Conservation (phyloP, 1,140 invertebrate species). For the Apis florea region DNA sequence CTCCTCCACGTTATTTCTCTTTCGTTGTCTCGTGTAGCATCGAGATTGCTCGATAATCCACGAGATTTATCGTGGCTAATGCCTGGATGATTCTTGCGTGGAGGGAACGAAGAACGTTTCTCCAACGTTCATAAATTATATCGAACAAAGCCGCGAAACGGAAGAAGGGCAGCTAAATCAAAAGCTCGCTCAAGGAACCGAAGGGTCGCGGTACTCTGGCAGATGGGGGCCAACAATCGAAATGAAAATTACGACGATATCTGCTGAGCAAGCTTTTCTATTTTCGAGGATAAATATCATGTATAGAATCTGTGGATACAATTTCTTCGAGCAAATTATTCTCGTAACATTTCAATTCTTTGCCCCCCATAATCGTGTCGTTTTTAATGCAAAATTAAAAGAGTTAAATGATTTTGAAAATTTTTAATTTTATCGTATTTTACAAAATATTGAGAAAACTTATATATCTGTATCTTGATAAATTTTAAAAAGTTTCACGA, state of each 20-base stretch:
- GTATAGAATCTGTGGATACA: not conserved
- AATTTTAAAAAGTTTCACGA: too few relatives aligned
- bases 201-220: not conserved
- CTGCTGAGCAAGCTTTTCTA: not conserved
- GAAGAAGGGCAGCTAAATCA: slow-evolving; percentile 39
- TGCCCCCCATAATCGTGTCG: too few relatives aligned
- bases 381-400: too few relatives aligned
- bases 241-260: slow-evolving; percentile 19
- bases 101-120: not conserved
- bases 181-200: slow-evolving; percentile 21
- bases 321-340: not conserved
- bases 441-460: too few relatives aligned
- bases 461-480: too few relatives aligned
- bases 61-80: slow-evolving; percentile 34
- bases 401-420: too few relatives aligned
- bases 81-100: slow-evolving; percentile 21
- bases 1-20: not conserved
- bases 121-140: slow-evolving; percentile 25
- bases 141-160: slow-evolving; percentile 26
- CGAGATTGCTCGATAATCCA: not conserved
- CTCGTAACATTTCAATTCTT: too few relatives aligned
- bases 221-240: slow-evolving; percentile 32
- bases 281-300: slow-evolving; percentile 12
- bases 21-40: not conserved
- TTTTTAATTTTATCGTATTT: too few relatives aligned